A percentile compares a stretch with the other conserved stretches of the same genome.
phyloP scores from a whole-genome alignment of 2,113 vertebrate genomes.

The Cyprinodon variegatus region DNA sequence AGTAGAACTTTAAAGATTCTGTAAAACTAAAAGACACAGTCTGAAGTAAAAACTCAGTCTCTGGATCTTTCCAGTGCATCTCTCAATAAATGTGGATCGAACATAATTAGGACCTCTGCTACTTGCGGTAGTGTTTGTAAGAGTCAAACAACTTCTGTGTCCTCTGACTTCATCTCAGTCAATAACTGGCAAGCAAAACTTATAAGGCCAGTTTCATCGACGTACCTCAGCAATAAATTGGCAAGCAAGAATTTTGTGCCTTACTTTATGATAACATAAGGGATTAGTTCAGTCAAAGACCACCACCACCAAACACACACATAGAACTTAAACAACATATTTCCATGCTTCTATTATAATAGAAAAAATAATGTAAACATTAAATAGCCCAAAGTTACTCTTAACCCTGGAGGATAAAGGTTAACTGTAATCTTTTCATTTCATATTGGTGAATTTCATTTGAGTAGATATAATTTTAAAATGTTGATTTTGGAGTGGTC shows the following conservation, averaged over 20 bases:
- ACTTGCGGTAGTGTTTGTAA: constrained; percentile 43
- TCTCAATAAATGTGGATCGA: constrained; percentile 37
- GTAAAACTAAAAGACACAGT: background rate
- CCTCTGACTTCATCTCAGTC: constrained; percentile 39
- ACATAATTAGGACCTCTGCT: constrained; percentile 28
- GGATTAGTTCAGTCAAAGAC: constrained; percentile 1
- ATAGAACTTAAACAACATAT: background rate
- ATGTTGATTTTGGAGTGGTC: no score
- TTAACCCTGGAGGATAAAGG: no score
- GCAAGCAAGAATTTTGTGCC: background rate
- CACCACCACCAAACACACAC: no score
- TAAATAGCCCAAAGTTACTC: no score
- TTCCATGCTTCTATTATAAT: background rate
- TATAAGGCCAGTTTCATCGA: constrained; percentile 18
- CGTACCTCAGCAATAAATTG: constrained; percentile 19
- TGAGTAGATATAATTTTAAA: no score
- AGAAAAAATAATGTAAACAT: background rate
- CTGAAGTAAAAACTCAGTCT: background rate
- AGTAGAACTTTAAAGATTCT: background rate
- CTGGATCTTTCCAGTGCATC: constrained; percentile 8
- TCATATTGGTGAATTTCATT: no score
- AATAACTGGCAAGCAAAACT: constrained; percentile 40
- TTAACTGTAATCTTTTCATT: no score
- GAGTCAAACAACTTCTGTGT: constrained; percentile 35
- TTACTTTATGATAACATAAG: constrained; percentile 13